Base-by-base conservation (phyloP, 2,888 invertebrate genomes). In the Ommatoiulus sabulosus region DNA sequence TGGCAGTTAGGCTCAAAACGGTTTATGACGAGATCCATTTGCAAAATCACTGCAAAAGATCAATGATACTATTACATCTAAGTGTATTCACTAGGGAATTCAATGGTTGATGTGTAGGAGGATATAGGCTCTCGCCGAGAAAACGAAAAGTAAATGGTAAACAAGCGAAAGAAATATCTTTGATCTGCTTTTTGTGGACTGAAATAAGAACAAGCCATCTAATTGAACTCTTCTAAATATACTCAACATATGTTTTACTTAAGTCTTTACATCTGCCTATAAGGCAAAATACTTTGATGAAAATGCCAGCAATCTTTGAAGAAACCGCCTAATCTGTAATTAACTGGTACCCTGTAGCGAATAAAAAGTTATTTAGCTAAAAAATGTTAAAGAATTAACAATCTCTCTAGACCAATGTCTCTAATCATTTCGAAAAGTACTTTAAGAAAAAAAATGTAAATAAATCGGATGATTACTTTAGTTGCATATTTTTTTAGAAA, bases 11-110 rank as follows among this genome's bases (percentile, higher is more conserved):
- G 5, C 52, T 57, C 57, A 17, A 17, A 17, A 57, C 17, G 57
- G 57, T 10, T 17, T 24, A 10, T 10, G 20, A 80, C 35, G 12
- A 80, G 12, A 10, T 15, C 7, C 15, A 80, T 12, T 35, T 80
- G 35, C 80, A 80, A 80, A 80, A 80, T 12, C 24, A 80, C 35
- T 35, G 80, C 20, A 35, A 80, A 80, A 80, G 24, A 80, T 80
- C 80, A 24, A 63, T 80, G 10, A 24, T 72, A 24, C 10, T 80
- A 80, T 35, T 80, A 35, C 35, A 20, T 20, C 35, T 80, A 35
- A 7, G 80, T 35, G 24, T 80, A 80, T 80, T 80, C 80, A 24
- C 80, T 20, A 17, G 80, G 80, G 35, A 80, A 80, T 80, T 24
- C 35, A 20, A 80, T 35, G 80, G 10, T 80, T 24, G 24, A 35